Base-by-base conservation (phyloP, 2,888 invertebrate species). In the Sphaeridia pumilis region DNA sequence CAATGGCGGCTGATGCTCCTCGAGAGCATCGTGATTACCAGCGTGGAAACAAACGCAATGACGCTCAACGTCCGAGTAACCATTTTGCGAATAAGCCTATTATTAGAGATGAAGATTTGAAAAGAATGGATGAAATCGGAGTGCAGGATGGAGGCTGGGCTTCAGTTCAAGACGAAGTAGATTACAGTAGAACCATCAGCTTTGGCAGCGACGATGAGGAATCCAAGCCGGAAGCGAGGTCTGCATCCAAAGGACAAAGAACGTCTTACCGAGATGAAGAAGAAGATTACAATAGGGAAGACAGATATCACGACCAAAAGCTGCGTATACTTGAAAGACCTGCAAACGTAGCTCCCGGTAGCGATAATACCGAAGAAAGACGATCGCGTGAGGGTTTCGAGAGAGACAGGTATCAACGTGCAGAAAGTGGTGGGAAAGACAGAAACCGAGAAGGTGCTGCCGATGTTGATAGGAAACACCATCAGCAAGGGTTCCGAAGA, bases 101-200 rank as follows among this genome's bases (percentile, higher is more conserved):
- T 35, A 58, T 64, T 26, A 60, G 58, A 46, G 56, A 58, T 34
- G 64, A 58, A 43, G 64, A 64, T 46, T 46, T 64, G 36, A 59
- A 61, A 49, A 22, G 62, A 28, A 64, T 64, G 64, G 62, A 64
- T 41, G 64, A 61, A 28, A 54, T 64, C 25, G 61, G 61, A 14
- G 42, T 51, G 17, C 60, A 60, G 41, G 64, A 64, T 38, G 64
- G 64, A 12, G 61, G 58, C 12, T 64, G 64, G 64, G 58, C 64
- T 14, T 58, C 64, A 20, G 58, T 59, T 10, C 55, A 56, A 22
- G 64, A 64, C 53, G 59, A 61, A 50, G 58, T 65, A 48, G 63
- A 64, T 55, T 66, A 61, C 46, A 62, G 63, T 42, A 66, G 64
- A 50, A 61, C 60, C 49, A 61, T 65, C 24, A 61, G 55, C 27